Evolutionary conservation across 2,888 invertebrate genomes (phyloP).

Genomic region (Drosophila neonasuta): DNA sequence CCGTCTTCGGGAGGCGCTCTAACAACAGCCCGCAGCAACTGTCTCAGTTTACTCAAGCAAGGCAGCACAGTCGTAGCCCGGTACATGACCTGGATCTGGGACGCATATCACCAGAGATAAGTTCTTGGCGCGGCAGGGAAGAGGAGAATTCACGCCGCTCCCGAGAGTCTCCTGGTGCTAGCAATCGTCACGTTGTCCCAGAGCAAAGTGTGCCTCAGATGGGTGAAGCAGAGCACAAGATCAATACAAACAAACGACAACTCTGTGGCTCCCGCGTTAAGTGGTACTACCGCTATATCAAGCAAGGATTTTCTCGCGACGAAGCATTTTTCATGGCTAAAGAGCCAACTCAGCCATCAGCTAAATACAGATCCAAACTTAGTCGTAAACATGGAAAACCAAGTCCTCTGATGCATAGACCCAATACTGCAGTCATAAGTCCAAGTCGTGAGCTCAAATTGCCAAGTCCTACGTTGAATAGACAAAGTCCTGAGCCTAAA

Average conservation of each 20-base stretch:
- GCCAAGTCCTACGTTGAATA: neutral
- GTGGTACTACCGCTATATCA: conserved; percentile 35
- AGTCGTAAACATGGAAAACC: neutral
- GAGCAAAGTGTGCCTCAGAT: neutral
- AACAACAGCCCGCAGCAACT: too few relatives aligned
- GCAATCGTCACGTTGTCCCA: neutral
- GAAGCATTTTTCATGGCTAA: conserved; percentile 32
- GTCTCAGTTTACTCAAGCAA: neutral
- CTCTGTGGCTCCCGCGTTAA: conserved; percentile 35
- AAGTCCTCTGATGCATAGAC: neutral
- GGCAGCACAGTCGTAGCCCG: conserved; percentile 13
- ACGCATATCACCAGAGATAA: neutral
- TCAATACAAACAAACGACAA: neutral
- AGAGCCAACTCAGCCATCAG: conserved; percentile 36
- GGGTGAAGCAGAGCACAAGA: conserved; percentile 2
- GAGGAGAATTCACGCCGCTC: neutral
- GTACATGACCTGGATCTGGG: neutral
- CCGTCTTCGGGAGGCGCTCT: neutral
- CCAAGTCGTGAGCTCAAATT: neutral
- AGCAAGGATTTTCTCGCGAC: conserved; percentile 7
- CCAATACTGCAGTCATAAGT: neutral
- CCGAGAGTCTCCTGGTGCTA: neutral
- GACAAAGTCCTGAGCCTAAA: neutral
- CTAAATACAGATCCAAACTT: neutral
- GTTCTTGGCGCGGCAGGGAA: neutral